Base-by-base conservation (phyloP, 2,888 invertebrate species). In the Itoplectis maculator region DNA sequence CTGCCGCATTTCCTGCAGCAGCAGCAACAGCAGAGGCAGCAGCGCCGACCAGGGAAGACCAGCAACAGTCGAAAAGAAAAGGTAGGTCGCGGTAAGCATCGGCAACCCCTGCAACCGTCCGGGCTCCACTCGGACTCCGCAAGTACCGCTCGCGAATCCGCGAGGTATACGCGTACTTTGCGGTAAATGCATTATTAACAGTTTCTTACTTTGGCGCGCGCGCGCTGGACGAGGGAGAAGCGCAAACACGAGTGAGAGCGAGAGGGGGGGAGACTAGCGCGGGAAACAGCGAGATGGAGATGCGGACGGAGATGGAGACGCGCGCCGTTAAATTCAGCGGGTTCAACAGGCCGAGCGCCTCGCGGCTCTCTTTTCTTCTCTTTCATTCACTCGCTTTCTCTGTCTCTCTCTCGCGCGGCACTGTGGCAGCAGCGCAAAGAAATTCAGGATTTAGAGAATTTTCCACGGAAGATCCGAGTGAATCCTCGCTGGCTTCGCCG, bases 111-210 rank as follows among this genome's bases (percentile, higher is more conserved):
- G 4, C 59, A 5, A 29, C 29, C 29, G 29, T 5, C 29, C 29
- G 29, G 5, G 29, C 3, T 61, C 15, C 20, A 65, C 40, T 42
- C 42, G 40, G 4, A 42, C 40, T 15, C 42, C 45, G 35, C 45
- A 45, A 59, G 54, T 72, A 11, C 29, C 29, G 29, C n/a, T n/a
- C n/a, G n/a, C n/a, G n/a, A n/a, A n/a, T n/a, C n/a, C n/a, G n/a
- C n/a, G n/a, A n/a, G n/a, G n/a, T n/a, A n/a, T n/a, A n/a, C 15
- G 56, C 42, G 54, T 63, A 68, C n/a, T 59, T 61, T 85, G 82
- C 81, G 81, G 81, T 82, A 82, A 85, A 83, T 87, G 84, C 83
- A 88, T 86, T 88, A 88, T 88, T 88, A 86, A 88, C 86, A 87
- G 84, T 87, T 86, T 85, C 74, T 86, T 79, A 82, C 75, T 79